Percentiles rank a stretch among this genome's conserved stretches.
phyloP scores from a whole-genome alignment of 1,140 invertebrate genomes.

The Rhopalosiphum maidis region DNA sequence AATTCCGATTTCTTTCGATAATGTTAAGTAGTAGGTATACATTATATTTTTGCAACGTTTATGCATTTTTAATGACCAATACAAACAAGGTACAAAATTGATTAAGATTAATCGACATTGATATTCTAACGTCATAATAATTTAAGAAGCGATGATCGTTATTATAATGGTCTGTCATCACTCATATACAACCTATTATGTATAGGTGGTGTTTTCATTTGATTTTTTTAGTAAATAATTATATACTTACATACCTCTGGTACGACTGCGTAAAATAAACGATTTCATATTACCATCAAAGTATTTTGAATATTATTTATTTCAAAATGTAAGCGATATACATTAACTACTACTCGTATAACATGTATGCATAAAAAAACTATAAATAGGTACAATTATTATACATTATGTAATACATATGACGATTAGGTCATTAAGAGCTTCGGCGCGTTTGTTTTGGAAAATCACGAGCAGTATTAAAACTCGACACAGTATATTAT shows the following conservation, averaged over 20 bases:
- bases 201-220: background rate
- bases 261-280: no score
- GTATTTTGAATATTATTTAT: no score
- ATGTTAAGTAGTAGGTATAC: no score
- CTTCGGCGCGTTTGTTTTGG: background rate
- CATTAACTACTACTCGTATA: no score
- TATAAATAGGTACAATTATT: no score
- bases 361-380: no score
- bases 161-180: background rate
- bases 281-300: no score
- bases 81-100: background rate
- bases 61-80: background rate
- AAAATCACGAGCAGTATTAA: background rate
- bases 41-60: background rate
- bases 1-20: no score
- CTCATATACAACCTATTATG: background rate
- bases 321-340: no score
- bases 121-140: background rate
- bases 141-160: background rate
- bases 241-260: background rate
- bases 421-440: background rate
- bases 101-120: background rate
- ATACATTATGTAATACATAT: background rate
- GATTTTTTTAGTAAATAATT: background rate
- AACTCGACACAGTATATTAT: background rate